A percentile compares a stretch with the other conserved stretches of the same genome.
Evolutionary conservation across 2,113 vertebrate species (phyloP).

Genomic region (Prinia subflava): DNA sequence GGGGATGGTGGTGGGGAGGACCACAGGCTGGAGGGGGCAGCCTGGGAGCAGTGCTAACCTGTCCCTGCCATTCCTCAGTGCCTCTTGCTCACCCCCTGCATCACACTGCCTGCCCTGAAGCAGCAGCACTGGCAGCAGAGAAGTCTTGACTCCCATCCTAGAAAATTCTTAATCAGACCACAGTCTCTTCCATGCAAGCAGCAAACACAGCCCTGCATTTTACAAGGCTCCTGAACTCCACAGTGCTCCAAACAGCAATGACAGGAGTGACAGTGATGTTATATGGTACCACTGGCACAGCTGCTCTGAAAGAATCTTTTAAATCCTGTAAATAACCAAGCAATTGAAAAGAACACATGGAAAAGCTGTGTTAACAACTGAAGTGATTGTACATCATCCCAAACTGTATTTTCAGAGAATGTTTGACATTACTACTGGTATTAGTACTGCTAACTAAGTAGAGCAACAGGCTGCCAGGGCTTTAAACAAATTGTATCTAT

Average conservation of each 20-base stretch:
- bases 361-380: not conserved
- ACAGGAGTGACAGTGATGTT: not conserved
- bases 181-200: not conserved
- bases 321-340: not conserved
- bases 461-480: conserved; percentile 30
- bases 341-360: not conserved
- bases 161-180: not conserved
- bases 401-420: not conserved
- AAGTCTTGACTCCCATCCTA: not conserved
- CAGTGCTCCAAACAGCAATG: not conserved
- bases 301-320: not conserved
- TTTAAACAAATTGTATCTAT: conserved; percentile 54
- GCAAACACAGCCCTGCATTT: not conserved
- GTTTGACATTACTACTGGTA: conserved; percentile 14
- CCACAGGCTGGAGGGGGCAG: not conserved
- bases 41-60: not conserved
- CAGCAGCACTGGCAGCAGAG: not conserved
- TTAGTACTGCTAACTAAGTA: conserved; percentile 19
- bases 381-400: not conserved
- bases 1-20: not conserved
- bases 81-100: not conserved
- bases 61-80: not conserved
- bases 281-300: not conserved
- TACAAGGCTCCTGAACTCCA: not conserved
- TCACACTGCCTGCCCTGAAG: not conserved